A percentile compares a stretch with the other conserved stretches of the same genome.
These are phyloP conservation scores for Agrilus planipennis DNA, from an alignment of 1,140 invertebrate species.

Conservation along the genomic window DNA sequence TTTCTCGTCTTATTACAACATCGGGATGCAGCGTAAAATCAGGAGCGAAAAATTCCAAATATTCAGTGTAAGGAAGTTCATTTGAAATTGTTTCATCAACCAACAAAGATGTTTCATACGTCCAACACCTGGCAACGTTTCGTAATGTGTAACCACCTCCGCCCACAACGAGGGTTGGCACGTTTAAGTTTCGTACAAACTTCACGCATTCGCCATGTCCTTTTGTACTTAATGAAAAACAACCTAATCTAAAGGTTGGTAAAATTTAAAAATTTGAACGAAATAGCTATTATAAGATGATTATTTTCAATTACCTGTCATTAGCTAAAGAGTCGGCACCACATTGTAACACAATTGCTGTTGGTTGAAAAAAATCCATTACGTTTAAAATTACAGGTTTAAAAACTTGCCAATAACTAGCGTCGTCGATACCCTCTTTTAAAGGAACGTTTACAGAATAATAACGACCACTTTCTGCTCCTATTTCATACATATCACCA, in stretches of 20 bases:
- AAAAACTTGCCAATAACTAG: slow-evolving; percentile 85
- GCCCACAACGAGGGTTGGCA: slow-evolving; percentile 90
- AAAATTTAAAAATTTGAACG: neutral
- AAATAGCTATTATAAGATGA: slow-evolving; percentile 2
- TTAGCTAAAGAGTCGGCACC: slow-evolving; percentile 95
- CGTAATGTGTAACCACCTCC: slow-evolving; percentile 94
- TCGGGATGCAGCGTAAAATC: slow-evolving; percentile 91
- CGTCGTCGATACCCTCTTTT: slow-evolving; percentile 93
- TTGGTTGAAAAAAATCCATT: slow-evolving; percentile 94
- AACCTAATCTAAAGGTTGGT: slow-evolving; percentile 43
- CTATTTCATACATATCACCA: slow-evolving; percentile 97
- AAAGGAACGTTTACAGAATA: slow-evolving; percentile 96
- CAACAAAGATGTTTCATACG: slow-evolving; percentile 92
- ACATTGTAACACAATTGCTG: slow-evolving; percentile 95
- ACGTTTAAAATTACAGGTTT: slow-evolving; percentile 89
- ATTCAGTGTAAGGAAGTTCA: slow-evolving; percentile 87
- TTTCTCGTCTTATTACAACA: slow-evolving; percentile 70
- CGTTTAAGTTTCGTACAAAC: slow-evolving; percentile 87
- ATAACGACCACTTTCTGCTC: slow-evolving; percentile 82
- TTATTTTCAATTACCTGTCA: slow-evolving; percentile 60
- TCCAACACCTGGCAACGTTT: slow-evolving; percentile 98
- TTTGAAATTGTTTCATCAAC: slow-evolving; percentile 85
- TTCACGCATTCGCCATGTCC: slow-evolving; percentile 95
- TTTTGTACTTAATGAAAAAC: slow-evolving; percentile 79
- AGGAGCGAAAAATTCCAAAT: slow-evolving; percentile 90